Base-by-base conservation (phyloP, 2,113 vertebrate genomes). In the Origma solitaria region DNA sequence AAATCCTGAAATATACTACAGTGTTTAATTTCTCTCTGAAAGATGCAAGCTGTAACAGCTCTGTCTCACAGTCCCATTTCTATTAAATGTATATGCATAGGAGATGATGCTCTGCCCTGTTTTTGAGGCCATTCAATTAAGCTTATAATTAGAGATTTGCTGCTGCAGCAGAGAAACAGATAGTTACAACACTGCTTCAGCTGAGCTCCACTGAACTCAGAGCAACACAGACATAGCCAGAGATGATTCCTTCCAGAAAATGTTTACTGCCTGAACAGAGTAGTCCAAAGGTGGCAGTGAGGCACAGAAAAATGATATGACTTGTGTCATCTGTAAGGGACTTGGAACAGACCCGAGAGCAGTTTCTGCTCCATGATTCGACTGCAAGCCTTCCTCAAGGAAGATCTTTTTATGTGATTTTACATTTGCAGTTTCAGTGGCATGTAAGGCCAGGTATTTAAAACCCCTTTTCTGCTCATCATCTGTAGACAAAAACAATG, bases 61-160 rank as follows among this genome's bases (percentile, higher is more conserved):
- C 47, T 71, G 72, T 82, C 54, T 75, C 4, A 0, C 28, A 56
- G 28, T 30, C 22, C 16, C 42, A 22, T 86, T 90, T 94, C 88
- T 97, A 78, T 86, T 60, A 93, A 83, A 86, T 83, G 27, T 62
- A 71, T 90, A 85, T 64, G 73, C 60, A 56, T 73, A 75, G 24
- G 53, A 93, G 38, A 90, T 75, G 51, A 83, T 91, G 60, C 24
- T 93, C 22, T 81, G 51, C 27, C 44, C 51, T 35, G 60, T 88
- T 96, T 90, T n/a, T 75, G 82, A 92, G 82, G 76, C 82, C 76
- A 78, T 96, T 94, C 80, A 94, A 87, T 94, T 95, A 88, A 88
- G 72, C 13, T 95, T 92, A 56, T 90, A 96, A 96, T 96, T 93
- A 92, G 93, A 88, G 92, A 92, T 75, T 81, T 95, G 72, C 76